Evolutionary conservation across 2,797 vertebrate genomes (phyloP), one percentile per base, ranked within the genome.

Genomic region (Craterocephalus amniculus): DNA sequence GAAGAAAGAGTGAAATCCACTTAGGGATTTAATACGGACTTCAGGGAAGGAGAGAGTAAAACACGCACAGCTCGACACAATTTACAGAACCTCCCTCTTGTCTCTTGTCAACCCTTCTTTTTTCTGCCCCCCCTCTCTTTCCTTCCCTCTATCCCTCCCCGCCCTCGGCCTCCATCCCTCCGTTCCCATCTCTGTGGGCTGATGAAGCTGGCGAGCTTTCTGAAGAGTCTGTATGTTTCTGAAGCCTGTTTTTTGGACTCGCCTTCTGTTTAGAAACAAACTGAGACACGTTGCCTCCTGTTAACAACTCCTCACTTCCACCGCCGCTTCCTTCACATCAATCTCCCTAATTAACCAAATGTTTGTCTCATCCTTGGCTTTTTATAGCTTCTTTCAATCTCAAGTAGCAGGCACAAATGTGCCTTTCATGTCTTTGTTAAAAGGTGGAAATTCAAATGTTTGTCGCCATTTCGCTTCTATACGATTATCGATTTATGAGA

Each of bases 231-330:
- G 55, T 65, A 61, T 74, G 65, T 64, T 79, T 88, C 71, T 83
- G 75, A 80, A 63, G 78, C 59, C 38, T 75, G 72, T 77, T 83
- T 45, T 62, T 43, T 67, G 64, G 57, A 61, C 73, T 80, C 26
- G 60, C 81, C 75, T 69, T 85, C 83, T 88, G 85, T 88, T 85
- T 70, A 62, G 74, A 84, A 76, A 82, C 76, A 77, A 76, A 82
- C 74, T 63, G 72, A 4, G 73, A 66, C 85, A 2, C 12, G 10
- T 36, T 79, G 72, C 76, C 81, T 68, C 71, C 45, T 75, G 69
- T 70, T 72, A 69, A 49, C 67, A 65, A 62, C 40, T 82, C 67
- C 76, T 76, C 79, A 57, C 73, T 78, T 75, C 65, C 76, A 68
- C 58, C 38, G 63, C 58, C 76, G 58, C 45, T 76, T 66, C 64